Evolutionary conservation across 92 coral and sea anemone genomes (phyloP).

Genomic region (Porites rus): DNA sequence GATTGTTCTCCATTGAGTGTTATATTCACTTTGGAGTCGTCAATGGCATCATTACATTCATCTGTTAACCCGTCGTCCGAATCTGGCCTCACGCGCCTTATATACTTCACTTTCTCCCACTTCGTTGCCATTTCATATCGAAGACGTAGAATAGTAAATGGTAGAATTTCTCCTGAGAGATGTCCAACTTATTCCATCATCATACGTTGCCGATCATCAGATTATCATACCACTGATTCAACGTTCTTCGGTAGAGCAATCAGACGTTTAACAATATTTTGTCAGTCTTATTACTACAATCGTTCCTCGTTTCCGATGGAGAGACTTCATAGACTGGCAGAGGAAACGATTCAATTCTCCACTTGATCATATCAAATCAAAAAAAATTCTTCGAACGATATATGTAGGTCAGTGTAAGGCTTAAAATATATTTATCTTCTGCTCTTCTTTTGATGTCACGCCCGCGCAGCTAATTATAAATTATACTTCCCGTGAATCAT

Average conservation of each 20-base stretch:
- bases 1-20: slow-evolving; percentile 6
- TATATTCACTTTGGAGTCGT: slow-evolving; percentile 9
- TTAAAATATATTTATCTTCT: background rate
- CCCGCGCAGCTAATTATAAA: too few relatives aligned
- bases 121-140: slow-evolving; percentile 48
- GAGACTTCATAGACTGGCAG: background rate
- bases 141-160: too few relatives aligned
- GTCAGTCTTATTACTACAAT: too few relatives aligned
- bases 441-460: background rate
- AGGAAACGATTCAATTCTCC: background rate
- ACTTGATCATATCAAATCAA: background rate
- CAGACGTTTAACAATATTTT: too few relatives aligned
- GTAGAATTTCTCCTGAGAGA: too few relatives aligned
- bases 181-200: too few relatives aligned
- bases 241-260: too few relatives aligned
- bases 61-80: slow-evolving; percentile 36
- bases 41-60: slow-evolving; percentile 52
- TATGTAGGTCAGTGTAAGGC: background rate
- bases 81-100: slow-evolving; percentile 62
- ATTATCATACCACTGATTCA: too few relatives aligned
- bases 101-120: slow-evolving; percentile 64
- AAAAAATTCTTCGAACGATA: background rate
- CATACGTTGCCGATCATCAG: too few relatives aligned
- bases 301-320: background rate
- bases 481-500: background rate